Percentiles rank a stretch among this genome's conserved stretches.
Evolutionary conservation across 1,140 invertebrate genomes (phyloP).

Genomic region (Zaprionus kolodkinae): DNA sequence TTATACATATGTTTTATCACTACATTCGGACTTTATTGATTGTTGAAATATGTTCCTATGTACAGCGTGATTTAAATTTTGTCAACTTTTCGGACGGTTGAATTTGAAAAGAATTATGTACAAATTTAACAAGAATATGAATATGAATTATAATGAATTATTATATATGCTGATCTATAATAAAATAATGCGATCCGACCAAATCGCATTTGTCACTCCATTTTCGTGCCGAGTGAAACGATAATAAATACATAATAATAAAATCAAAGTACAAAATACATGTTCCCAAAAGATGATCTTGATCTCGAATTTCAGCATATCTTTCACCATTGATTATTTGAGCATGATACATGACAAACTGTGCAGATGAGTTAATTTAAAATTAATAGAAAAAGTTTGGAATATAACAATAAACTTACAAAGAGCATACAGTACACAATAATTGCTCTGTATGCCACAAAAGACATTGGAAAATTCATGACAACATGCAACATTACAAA

Average conservation of each 20-base stretch:
- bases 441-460: constrained; percentile 29
- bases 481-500: constrained; percentile 62
- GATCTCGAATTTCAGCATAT: constrained; percentile 58
- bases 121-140: no score
- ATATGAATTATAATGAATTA: no score
- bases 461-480: constrained; percentile 37
- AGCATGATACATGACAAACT: constrained; percentile 70
- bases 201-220: constrained; percentile 48
- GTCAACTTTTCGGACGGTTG: no score
- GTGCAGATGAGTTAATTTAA: not conserved
- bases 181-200: not conserved
- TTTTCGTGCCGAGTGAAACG: constrained; percentile 48
- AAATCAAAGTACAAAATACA: constrained; percentile 63
- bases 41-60: not conserved
- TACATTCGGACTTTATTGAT: not conserved
- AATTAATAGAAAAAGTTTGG: not conserved
- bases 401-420: constrained; percentile 13
- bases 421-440: constrained; percentile 38
- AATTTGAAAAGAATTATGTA: no score
- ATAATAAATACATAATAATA: constrained; percentile 51
- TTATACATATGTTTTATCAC: not conserved
- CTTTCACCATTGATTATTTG: constrained; percentile 65
- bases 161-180: no score
- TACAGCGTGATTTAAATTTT: not conserved
- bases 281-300: constrained; percentile 50